These are phyloP conservation scores for Hapalemur alaotrensis DNA, from an alignment of 2,797 vertebrate species.

Conservation along the genomic window DNA sequence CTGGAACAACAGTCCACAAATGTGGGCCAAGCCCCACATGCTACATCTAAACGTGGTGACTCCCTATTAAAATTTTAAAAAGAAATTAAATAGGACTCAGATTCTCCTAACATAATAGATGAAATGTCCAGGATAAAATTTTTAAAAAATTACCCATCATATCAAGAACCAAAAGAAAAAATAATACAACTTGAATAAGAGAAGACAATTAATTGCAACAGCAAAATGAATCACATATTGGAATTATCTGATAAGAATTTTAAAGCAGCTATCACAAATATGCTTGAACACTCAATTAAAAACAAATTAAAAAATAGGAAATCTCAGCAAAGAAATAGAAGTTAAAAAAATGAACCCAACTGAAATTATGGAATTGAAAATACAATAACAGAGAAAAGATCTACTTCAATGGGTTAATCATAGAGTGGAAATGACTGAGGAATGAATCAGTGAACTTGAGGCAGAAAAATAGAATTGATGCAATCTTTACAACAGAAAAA, in stretches of 20 bases:
- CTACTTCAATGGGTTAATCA: background rate
- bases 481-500: background rate
- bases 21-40: accelerated
- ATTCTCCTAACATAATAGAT: background rate
- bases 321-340: background rate
- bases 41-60: background rate
- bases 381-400: background rate
- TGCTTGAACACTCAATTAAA: background rate
- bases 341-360: background rate
- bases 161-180: background rate
- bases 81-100: background rate
- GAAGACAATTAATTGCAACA: background rate
- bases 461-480: background rate
- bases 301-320: background rate
- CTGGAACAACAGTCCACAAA: background rate
- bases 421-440: background rate
- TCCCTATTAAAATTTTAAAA: background rate
- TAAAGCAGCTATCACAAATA: background rate
- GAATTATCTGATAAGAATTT: background rate
- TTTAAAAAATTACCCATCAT: background rate
- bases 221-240: background rate
- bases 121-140: background rate
- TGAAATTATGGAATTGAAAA: background rate
- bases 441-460: background rate
- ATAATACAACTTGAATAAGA: background rate